Base-by-base conservation (phyloP, 2,113 vertebrate species). In the Neomonachus schauinslandi region DNA sequence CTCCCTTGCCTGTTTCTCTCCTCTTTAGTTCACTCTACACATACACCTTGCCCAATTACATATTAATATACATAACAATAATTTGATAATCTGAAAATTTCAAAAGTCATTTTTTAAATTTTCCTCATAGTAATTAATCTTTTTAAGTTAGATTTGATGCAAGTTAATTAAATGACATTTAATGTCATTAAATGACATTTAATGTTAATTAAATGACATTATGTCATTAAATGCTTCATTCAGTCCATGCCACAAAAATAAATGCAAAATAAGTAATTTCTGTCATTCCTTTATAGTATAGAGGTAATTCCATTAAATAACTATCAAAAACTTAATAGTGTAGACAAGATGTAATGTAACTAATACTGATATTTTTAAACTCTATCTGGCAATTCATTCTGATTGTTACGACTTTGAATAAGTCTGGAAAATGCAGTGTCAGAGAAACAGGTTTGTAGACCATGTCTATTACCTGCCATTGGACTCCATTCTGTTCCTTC, bases 191-290 rank as follows among this genome's bases (percentile, higher is more conserved):
- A n/a, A n/a, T n/a, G n/a, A n/a, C n/a, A n/a, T n/a, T n/a, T n/a
- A n/a, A n/a, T n/a, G n/a, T n/a, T n/a, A n/a, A n/a, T n/a, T n/a
- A n/a, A n/a, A n/a, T n/a, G n/a, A n/a, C n/a, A n/a, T n/a, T n/a
- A n/a, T n/a, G n/a, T n/a, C n/a, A n/a, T n/a, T n/a, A n/a, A 96
- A 74, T 83, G 8, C 16, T 91, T 67, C 42, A 31, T 74, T 8
- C 4, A 67, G 28, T 76, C 2, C 57, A 42, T 42, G 18, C 4
- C 28, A 85, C 57, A 92, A 85, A 46, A 46, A 28, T 5, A 61
- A 6, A 4, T 55, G 3, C 7, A 86, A 79, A 33, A 63, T 26
- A 95, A 92, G 46, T 61, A 18, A n/a, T 91, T 55, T 81, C 65
- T 91, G 49, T 6, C 18, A 71, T 86, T 90, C 4, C 13, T 77